A percentile compares a stretch with the other conserved stretches of the same genome.
Evolutionary conservation across 2,113 vertebrate species (phyloP).

Genomic region (Heterotilapia buettikoferi): DNA sequence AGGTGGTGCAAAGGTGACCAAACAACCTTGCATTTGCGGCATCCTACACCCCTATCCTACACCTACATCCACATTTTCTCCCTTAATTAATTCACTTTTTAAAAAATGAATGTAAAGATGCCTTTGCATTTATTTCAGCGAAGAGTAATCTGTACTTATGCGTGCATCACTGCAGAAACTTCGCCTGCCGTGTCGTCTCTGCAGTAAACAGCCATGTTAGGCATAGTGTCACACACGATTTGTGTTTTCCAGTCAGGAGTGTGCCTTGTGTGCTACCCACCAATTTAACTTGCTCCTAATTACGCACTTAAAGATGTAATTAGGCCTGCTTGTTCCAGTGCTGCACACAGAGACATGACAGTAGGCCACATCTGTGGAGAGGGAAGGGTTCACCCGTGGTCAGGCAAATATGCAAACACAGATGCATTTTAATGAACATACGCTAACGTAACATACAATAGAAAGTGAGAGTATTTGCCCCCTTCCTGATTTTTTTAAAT

Average conservation of each 20-base stretch:
- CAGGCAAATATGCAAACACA: not conserved
- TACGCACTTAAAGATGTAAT: slow-evolving; percentile 68
- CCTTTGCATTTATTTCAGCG: not conserved
- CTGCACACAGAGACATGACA: slow-evolving; percentile 45
- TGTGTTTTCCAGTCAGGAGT: slow-evolving; percentile 50
- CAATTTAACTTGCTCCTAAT: slow-evolving; percentile 67
- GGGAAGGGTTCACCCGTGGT: slow-evolving; percentile 24
- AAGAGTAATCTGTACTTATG: not conserved
- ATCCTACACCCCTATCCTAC: not conserved
- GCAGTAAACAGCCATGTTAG: slow-evolving; percentile 17
- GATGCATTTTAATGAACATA: slow-evolving; percentile 26
- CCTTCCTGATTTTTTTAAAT: not conserved
- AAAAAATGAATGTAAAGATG: not conserved
- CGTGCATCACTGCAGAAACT: not conserved
- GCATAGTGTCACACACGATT: slow-evolving; percentile 48
- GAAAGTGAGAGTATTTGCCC: not conserved
- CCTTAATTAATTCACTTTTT: not conserved
- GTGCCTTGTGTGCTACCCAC: slow-evolving; percentile 57
- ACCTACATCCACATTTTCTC: not conserved
- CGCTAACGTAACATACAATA: slow-evolving; percentile 2
- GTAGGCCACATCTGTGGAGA: slow-evolving; percentile 5
- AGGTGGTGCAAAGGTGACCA: not conserved
- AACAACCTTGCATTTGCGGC: not conserved
- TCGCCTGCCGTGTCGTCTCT: not conserved
- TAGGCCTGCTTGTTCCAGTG: slow-evolving; percentile 58